These are phyloP conservation scores for Enteromius anoplus DNA, from an alignment of 2,797 vertebrate genomes.

Conservation along the genomic window DNA sequence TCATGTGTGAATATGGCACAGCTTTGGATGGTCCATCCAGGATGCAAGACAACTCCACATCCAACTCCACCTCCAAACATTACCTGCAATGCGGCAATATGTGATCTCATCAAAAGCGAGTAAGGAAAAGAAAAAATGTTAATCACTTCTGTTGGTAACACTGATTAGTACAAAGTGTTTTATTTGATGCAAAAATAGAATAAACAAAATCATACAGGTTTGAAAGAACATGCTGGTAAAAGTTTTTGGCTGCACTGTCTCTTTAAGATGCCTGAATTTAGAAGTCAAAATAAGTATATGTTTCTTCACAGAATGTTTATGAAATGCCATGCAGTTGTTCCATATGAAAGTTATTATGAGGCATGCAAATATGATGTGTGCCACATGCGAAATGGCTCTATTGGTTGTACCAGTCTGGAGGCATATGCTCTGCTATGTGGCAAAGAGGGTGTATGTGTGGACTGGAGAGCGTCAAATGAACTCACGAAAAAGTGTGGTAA, in stretches of 20 bases:
- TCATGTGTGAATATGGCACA: conserved; percentile 78
- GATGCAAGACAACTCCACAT: accelerated
- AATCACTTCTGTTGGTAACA: neutral
- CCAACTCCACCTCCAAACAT: neutral
- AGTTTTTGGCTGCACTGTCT: neutral
- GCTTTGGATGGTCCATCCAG: conserved; percentile 77
- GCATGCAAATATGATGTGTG: conserved; percentile 76
- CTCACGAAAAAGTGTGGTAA: conserved; percentile 76
- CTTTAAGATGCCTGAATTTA: neutral
- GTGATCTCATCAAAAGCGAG: conserved; percentile 68
- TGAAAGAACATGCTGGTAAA: neutral
- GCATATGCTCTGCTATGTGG: conserved; percentile 75
- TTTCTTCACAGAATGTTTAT: conserved; percentile 74
- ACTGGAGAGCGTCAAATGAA: conserved; percentile 77
- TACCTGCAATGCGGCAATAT: conserved; percentile 56
- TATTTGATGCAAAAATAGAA: neutral
- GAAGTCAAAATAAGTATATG: conserved; percentile 17
- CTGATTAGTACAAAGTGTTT: neutral
- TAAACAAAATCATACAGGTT: neutral
- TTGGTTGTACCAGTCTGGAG: conserved; percentile 77
- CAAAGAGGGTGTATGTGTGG: conserved; percentile 66
- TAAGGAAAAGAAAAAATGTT: conserved; percentile 58
- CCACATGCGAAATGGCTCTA: neutral
- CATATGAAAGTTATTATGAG: conserved; percentile 64
- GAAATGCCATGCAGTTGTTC: conserved; percentile 71